Base-by-base conservation (phyloP, 2,888 invertebrate species). In the Synergus umbraculus region DNA sequence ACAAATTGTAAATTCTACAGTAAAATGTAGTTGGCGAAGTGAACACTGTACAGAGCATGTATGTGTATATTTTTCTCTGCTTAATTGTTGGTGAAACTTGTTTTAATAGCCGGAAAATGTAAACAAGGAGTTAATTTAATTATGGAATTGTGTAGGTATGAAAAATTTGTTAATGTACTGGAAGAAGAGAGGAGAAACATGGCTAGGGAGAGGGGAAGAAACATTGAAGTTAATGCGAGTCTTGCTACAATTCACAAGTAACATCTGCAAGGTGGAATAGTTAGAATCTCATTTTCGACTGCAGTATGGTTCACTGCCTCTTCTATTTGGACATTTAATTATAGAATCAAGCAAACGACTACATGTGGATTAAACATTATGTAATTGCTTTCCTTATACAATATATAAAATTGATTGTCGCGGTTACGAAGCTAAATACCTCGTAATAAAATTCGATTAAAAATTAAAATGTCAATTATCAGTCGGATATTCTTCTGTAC, bases 231-330 rank as follows among this genome's bases (percentile, higher is more conserved):
- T 77, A 79, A 78, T 79, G 77, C 79, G 82, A 81, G 82, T 82
- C 80, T 79, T 44, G 81, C 79, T 76, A 80, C 81, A 82, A 84
- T 80, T 81, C 76, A 78, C 79, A 67, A 44, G 78, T 67, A 67
- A 76, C 79, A 82, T 67, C 80, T 82, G 82, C 80, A 80, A 76
- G 63, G 54, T 49, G 64, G 69, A 67, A 80, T 77, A 80, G 80
- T 83, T 83, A 81, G 79, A 83, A 81, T 83, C 79, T 83, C 82
- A 54, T 81, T 81, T 77, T 79, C 77, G 73, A 76, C 78, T 76
- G 58, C 49, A 79, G 76, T 81, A 76, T 81, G 76, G 76, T 69
- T 64, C 79, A 79, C 76, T 79, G 15, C 64, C 22, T 69, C 46
- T 22, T 29, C 46, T 49, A 49, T 69, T 69, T 54, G n/a, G 54